phyloP scores from a whole-genome alignment of 2,888 invertebrate genomes.

The Hecatera dysodea region DNA sequence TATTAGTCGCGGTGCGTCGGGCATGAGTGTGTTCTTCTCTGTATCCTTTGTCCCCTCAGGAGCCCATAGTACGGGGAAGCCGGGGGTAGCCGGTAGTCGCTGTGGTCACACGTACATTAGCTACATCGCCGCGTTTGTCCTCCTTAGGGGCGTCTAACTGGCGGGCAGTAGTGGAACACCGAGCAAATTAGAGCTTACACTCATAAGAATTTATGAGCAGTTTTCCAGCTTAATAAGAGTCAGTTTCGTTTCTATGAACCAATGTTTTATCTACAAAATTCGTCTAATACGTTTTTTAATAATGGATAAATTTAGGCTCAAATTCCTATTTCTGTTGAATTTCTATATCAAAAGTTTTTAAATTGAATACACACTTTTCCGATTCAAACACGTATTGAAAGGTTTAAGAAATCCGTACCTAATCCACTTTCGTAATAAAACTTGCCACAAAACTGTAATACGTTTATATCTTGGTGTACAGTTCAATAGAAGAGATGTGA shows the following conservation, averaged over 20 bases:
- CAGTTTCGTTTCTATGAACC: background rate
- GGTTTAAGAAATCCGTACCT: constrained; percentile 23
- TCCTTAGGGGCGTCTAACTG: constrained; percentile 45
- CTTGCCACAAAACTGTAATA: constrained; percentile 16
- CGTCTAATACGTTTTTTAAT: too few relatives aligned
- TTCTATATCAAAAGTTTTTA: constrained; percentile 11
- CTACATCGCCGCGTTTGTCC: constrained; percentile 44
- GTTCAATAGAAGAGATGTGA: constrained; percentile 37
- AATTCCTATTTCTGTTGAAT: background rate
- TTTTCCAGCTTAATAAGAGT: background rate
- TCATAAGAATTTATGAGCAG: constrained; percentile 35
- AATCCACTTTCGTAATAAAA: constrained; percentile 15
- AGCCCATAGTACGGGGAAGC: constrained; percentile 20
- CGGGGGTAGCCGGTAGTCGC: constrained; percentile 13
- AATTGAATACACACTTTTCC: constrained; percentile 16
- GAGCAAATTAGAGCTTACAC: constrained; percentile 44
- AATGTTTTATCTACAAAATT: background rate
- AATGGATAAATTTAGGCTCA: background rate
- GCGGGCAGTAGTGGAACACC: constrained; percentile 25
- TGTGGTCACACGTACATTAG: constrained; percentile 56
- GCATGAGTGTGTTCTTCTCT: constrained; percentile 24
- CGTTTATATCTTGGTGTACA: constrained; percentile 16
- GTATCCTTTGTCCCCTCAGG: constrained; percentile 31
- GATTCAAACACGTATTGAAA: constrained; percentile 24
- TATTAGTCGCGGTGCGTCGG: constrained; percentile 46